Conservation (phyloP, 2,797 vertebrate genomes). For the Labroides dimidiatus region DNA sequence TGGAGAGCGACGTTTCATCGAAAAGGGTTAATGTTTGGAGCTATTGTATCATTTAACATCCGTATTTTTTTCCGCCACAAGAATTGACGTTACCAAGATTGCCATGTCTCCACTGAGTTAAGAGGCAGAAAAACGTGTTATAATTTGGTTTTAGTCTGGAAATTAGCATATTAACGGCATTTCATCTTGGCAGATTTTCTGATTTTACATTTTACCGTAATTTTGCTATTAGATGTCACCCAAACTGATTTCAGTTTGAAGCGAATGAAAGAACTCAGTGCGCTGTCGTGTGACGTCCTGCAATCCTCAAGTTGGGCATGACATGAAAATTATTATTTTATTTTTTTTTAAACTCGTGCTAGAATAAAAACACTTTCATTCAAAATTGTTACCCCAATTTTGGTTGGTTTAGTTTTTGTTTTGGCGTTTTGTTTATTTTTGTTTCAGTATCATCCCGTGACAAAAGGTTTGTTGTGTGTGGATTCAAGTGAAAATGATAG, state of each 20-base stretch:
- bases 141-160: slow-evolving; percentile 8
- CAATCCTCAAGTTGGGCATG: slow-evolving; percentile 3
- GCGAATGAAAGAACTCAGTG: neutral
- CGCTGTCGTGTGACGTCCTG: slow-evolving; percentile 20
- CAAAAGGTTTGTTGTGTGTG: too few relatives aligned
- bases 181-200: neutral
- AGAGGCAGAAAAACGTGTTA: neutral
- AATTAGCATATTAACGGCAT: slow-evolving; percentile 12
- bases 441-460: too few relatives aligned
- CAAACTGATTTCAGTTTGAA: neutral
- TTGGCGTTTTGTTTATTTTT: too few relatives aligned
- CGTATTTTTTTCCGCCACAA: too few relatives aligned
- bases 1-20: too few relatives aligned
- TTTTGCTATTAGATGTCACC: neutral
- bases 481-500: neutral
- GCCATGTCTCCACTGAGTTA: slow-evolving; percentile 5
- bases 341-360: neutral
- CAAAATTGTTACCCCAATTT: slow-evolving; percentile 6
- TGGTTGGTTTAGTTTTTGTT: neutral
- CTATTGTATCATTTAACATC: too few relatives aligned
- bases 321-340: neutral
- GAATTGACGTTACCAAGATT: slow-evolving; percentile 10
- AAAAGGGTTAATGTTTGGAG: neutral
- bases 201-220: neutral
- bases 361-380: neutral